These are phyloP conservation scores for Podocnemis expansa DNA, from an alignment of 2,113 vertebrate species.

Conservation along the genomic window DNA sequence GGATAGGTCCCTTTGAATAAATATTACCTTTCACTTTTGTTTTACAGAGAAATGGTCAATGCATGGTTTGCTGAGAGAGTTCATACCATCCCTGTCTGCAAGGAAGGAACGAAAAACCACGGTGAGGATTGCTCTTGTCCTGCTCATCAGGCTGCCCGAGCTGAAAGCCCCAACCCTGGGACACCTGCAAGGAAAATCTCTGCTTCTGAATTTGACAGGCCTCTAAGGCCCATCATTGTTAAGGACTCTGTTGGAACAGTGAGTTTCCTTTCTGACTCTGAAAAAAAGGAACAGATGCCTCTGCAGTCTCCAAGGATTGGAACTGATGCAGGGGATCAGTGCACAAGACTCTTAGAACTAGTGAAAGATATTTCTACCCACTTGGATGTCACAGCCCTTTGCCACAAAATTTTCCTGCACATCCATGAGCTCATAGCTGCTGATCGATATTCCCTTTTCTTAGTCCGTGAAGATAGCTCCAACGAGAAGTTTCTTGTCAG, in stretches of 20 bases:
- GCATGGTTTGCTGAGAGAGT: conserved; percentile 97
- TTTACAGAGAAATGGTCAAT: conserved; percentile 96
- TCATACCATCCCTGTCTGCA: conserved; percentile 89
- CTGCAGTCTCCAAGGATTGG: conserved; percentile 76
- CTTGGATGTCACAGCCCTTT: conserved; percentile 94
- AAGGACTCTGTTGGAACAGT: conserved; percentile 93
- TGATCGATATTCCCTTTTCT: conserved; percentile 95
- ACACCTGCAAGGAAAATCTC: conserved; percentile 94
- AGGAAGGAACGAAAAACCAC: conserved; percentile 77
- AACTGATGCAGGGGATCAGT: conserved; percentile 82
- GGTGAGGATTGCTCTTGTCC: conserved; percentile 71
- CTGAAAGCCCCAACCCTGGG: conserved; percentile 75
- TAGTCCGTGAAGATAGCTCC: conserved; percentile 96
- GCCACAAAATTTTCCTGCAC: conserved; percentile 97
- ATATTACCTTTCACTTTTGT: neutral
- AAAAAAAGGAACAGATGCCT: conserved; percentile 86
- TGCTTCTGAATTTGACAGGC: conserved; percentile 95
- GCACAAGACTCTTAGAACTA: conserved; percentile 91
- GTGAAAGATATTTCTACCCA: conserved; percentile 97
- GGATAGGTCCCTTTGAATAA: neutral
- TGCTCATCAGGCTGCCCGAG: conserved; percentile 61
- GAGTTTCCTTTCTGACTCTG: conserved; percentile 90
- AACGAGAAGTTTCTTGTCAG: conserved; percentile 95
- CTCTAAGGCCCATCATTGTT: conserved; percentile 93
- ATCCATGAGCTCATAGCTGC: conserved; percentile 95